Evolutionary conservation across 2,888 invertebrate species (phyloP).

Genomic region (Philopedon plagiatum): DNA sequence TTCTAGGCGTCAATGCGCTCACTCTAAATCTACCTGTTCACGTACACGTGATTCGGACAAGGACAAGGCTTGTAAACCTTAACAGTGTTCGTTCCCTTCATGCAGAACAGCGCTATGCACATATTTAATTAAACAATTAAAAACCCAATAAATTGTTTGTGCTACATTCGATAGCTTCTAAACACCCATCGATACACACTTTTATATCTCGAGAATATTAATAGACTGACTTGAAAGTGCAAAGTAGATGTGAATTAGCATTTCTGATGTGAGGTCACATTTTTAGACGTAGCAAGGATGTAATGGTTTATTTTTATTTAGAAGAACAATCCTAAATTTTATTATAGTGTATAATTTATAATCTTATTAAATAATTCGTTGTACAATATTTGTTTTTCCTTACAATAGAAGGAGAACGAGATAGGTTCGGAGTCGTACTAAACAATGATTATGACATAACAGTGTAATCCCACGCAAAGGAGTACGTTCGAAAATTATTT

Average conservation of each 20-base stretch:
- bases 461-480: background rate
- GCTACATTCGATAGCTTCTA: constrained; percentile 13
- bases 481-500: constrained; percentile 4
- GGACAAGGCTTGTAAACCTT: constrained; percentile 51
- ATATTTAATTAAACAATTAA: constrained; percentile 30
- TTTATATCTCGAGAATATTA: constrained; percentile 47
- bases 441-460: constrained; percentile 11
- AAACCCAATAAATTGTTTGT: constrained; percentile 13
- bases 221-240: constrained; percentile 47
- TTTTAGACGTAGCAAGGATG: constrained; percentile 38
- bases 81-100: constrained; percentile 50
- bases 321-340: constrained; percentile 37
- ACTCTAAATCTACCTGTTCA: constrained; percentile 22
- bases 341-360: constrained; percentile 8
- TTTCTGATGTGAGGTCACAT: constrained; percentile 50
- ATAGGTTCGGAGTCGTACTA: background rate
- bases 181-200: constrained; percentile 39
- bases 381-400: constrained; percentile 27
- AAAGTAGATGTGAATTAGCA: constrained; percentile 49
- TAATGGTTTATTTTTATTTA: constrained; percentile 50
- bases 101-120: constrained; percentile 51
- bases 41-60: constrained; percentile 48
- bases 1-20: constrained; percentile 8
- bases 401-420: background rate
- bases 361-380: constrained; percentile 20